Percentiles rank a stretch among this genome's conserved stretches.
Evolutionary conservation across 2,797 vertebrate genomes (phyloP).

Genomic region (Podargus strigoides): DNA sequence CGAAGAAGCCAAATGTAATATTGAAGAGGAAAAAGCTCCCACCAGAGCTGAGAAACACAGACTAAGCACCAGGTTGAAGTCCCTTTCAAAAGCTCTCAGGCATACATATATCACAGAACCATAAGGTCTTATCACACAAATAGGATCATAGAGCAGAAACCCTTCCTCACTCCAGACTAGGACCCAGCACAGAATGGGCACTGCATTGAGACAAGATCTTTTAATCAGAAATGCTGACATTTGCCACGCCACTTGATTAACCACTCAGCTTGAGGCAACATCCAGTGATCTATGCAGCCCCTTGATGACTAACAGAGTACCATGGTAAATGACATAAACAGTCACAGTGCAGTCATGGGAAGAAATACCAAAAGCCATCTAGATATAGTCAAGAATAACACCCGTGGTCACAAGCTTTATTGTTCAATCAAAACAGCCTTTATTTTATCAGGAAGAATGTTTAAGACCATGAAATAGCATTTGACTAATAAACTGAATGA

Average conservation of each 20-base stretch:
- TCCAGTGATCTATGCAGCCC: background rate
- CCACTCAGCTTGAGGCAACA: background rate
- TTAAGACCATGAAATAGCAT: background rate
- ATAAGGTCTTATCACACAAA: background rate
- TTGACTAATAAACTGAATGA: background rate
- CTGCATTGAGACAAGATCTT: background rate
- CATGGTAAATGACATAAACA: conserved; percentile 12
- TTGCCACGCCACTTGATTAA: background rate
- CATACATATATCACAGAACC: background rate
- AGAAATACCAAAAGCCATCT: background rate
- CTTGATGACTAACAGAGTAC: background rate
- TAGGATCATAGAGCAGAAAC: background rate
- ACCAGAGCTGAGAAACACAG: background rate
- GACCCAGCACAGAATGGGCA: background rate
- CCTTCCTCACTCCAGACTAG: background rate
- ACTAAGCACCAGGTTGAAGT: background rate
- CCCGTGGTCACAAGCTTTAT: background rate
- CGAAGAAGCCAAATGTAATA: background rate
- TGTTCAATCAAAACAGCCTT: background rate
- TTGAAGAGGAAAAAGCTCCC: background rate
- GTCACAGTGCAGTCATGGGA: conserved; percentile 3
- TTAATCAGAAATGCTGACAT: background rate
- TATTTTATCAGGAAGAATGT: background rate
- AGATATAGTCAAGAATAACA: background rate
- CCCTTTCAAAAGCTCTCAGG: background rate